phyloP scores from a whole-genome alignment of 2,797 vertebrate genomes.

The Chrysocyon brachyurus region DNA sequence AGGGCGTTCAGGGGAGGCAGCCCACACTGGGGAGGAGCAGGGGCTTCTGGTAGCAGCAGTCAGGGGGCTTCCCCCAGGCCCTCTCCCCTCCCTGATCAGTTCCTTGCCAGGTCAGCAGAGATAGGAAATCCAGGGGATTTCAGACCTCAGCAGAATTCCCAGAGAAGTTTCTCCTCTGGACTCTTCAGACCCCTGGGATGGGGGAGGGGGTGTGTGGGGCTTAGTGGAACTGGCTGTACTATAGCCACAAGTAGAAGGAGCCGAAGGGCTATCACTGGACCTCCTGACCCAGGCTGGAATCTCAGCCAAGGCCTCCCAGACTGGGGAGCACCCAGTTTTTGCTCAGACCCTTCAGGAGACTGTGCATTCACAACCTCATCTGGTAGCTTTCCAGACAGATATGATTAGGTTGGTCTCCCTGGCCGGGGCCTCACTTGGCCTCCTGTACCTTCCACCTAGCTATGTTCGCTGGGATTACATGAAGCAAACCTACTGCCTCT shows the following conservation, averaged over 20 bases:
- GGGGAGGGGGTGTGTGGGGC: background rate
- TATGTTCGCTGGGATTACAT: background rate
- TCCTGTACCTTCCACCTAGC: background rate
- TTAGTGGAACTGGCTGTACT: background rate
- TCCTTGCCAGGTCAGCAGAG: slow-evolving; percentile 62
- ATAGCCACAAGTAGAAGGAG: background rate
- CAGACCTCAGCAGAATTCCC: slow-evolving; percentile 65
- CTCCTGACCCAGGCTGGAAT: background rate
- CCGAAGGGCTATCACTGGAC: background rate
- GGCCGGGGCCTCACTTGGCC: background rate
- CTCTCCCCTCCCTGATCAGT: background rate
- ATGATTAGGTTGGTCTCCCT: background rate
- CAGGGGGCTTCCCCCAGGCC: background rate
- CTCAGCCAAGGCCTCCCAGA: background rate
- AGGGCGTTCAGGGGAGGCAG: background rate
- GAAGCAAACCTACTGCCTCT: background rate
- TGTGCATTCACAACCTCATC: background rate
- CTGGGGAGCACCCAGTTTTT: background rate
- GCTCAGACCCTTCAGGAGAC: background rate
- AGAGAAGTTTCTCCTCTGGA: slow-evolving; percentile 30
- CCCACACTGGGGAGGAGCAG: background rate
- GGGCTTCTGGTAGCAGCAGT: background rate
- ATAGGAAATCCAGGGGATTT: slow-evolving; percentile 60
- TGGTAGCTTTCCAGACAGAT: background rate
- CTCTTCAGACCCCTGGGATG: background rate